phyloP scores from a whole-genome alignment of 2,888 invertebrate species.

The Siphonodentalium dalli region DNA sequence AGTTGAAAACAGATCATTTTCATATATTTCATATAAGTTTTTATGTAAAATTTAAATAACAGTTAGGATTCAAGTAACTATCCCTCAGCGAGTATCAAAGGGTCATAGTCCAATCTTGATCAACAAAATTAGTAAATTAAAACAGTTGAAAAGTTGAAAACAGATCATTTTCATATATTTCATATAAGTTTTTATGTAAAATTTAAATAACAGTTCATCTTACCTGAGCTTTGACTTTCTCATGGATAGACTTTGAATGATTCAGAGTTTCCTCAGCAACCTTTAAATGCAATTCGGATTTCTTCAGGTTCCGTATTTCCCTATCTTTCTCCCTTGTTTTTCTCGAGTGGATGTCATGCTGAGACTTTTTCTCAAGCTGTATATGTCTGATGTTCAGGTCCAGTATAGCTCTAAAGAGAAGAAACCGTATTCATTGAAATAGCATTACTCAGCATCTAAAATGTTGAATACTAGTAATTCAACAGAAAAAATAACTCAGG shows the following conservation, averaged over 20 bases:
- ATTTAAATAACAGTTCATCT: background rate
- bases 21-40: no score
- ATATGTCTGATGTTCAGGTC: constrained; percentile 62
- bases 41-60: no score
- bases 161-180: no score
- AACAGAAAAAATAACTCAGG: no score
- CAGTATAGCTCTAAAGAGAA: constrained; percentile 54
- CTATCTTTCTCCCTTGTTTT: constrained; percentile 61
- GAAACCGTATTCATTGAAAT: background rate
- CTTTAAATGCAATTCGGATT: constrained; percentile 55
- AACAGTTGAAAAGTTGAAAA: no score
- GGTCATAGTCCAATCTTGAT: no score
- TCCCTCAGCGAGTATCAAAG: no score
- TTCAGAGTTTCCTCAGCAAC: constrained; percentile 57
- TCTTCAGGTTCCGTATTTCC: constrained; percentile 60
- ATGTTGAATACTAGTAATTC: no score
- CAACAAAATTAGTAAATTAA: no score
- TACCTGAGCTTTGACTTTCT: constrained; percentile 58
- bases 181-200: no score
- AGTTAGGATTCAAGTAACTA: no score
- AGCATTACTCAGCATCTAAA: background rate
- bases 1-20: no score
- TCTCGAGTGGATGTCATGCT: constrained; percentile 59
- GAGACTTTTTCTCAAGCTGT: constrained; percentile 60
- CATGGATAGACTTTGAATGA: constrained; percentile 54